phyloP scores from a whole-genome alignment of 2,797 vertebrate species.

The Setipinna tenuifilis region DNA sequence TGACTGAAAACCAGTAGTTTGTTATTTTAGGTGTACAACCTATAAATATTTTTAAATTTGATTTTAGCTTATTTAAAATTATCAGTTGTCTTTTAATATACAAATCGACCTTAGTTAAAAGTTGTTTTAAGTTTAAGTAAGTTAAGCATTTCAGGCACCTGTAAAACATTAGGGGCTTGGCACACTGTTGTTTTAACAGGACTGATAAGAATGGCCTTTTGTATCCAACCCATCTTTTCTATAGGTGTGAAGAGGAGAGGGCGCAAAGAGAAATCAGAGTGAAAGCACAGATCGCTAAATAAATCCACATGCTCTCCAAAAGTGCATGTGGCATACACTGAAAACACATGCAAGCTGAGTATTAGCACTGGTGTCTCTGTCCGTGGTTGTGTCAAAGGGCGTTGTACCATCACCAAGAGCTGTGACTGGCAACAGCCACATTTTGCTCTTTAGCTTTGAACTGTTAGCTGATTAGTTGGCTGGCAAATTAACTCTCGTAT shows the following conservation, averaged over 20 bases:
- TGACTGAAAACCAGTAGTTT: no score
- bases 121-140: not conserved
- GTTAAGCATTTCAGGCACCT: not conserved
- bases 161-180: not conserved
- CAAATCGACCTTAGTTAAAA: not conserved
- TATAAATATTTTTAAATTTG: not conserved
- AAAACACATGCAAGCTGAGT: no score
- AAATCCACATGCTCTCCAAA: not conserved
- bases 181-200: slow-evolving; percentile 1
- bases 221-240: not conserved
- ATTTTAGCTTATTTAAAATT: not conserved
- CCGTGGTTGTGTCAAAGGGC: no score
- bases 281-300: not conserved
- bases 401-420: no score
- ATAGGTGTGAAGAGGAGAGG: not conserved
- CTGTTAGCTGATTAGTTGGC: no score
- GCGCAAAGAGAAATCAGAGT: not conserved
- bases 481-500: no score
- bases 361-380: no score
- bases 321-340: not conserved
- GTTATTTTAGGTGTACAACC: no score
- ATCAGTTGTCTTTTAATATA: not conserved
- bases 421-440: no score
- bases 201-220: not conserved
- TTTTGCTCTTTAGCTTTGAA: no score